These are phyloP conservation scores for Drosophila heteroneura DNA, from an alignment of 2,888 invertebrate species.

Conservation along the genomic window DNA sequence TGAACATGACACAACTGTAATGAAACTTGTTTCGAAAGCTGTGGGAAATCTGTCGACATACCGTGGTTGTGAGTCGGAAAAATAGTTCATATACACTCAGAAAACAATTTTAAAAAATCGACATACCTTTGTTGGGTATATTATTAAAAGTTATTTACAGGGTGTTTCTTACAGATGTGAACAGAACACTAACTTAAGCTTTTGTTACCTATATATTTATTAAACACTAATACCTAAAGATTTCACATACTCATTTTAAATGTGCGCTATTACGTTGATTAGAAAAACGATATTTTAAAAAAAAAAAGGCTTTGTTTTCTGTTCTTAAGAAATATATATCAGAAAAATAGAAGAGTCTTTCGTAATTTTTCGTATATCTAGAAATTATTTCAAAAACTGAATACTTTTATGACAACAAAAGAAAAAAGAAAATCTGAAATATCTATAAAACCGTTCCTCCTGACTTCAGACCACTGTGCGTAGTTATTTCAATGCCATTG, in stretches of 20 bases:
- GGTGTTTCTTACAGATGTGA: no score
- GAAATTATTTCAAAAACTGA: not conserved
- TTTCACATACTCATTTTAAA: no score
- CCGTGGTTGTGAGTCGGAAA: conserved; percentile 38
- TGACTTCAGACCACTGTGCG: conserved; percentile 47
- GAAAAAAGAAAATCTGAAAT: no score
- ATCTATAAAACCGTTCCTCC: not conserved
- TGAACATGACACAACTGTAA: conserved; percentile 80
- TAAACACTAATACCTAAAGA: no score
- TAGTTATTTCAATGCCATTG: conserved; percentile 26
- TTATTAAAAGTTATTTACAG: not conserved
- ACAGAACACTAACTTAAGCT: no score
- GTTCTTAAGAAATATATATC: not conserved
- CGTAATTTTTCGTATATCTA: not conserved
- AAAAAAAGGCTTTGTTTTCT: not conserved
- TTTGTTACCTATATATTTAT: no score
- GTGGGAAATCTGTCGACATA: conserved; percentile 37
- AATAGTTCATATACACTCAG: not conserved
- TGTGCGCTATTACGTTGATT: no score
- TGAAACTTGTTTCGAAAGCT: conserved; percentile 64
- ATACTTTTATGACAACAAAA: not conserved
- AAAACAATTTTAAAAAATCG: not conserved
- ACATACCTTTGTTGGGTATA: no score
- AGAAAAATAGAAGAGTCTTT: not conserved
- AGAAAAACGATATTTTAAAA: no score